Base-by-base conservation (phyloP, 2,797 vertebrate genomes). In the Falco novaeseelandiae region DNA sequence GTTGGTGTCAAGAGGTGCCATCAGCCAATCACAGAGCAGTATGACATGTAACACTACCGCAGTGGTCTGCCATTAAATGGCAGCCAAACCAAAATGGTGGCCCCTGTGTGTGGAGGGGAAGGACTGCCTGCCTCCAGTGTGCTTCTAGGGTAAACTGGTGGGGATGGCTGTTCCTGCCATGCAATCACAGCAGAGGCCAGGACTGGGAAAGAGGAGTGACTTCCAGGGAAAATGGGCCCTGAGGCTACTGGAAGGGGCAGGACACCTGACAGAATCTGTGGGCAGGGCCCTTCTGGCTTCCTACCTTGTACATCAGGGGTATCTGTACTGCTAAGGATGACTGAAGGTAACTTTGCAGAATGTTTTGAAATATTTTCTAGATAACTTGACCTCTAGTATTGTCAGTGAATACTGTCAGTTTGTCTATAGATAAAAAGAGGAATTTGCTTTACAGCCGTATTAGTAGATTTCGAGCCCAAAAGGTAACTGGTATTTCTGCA, bases 111-210 rank as follows among this genome's bases (percentile, higher is more conserved):
- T 12, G 48, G 25, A 32, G 10, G 9, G 8, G 12, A 89, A 77
- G 26, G 14, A 25, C 14, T 3, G 5, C 23, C 44, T 25, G 7
- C 4, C 3, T 48, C 14, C 2, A 0, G 19, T 10, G 8, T 55
- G 34, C 26, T 57, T 77, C 54, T 6, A 3, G 12, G 13, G 20
- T 54, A 48, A 82, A 76, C 21, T 1, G 1, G 17, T 26, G 11
- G 9, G 40, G 34, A 8, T 12, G 22, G 10, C 8, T 0, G 0
- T 55, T 70, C 63, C 42, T 49, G 30, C 15, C 40, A 70, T 9
- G 15, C 19, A 18, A 11, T 21, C n/a, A 30, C 38, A 61, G 18
- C 13, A 30, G 26, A 34, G 12, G 20, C 18, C 8, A 17, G 12
- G 20, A 21, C 12, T 27, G 18, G n/a, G 19, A 44, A 44, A 59